Conservation (phyloP, 2,888 invertebrate genomes). For the Drosophila seclusa region DNA sequence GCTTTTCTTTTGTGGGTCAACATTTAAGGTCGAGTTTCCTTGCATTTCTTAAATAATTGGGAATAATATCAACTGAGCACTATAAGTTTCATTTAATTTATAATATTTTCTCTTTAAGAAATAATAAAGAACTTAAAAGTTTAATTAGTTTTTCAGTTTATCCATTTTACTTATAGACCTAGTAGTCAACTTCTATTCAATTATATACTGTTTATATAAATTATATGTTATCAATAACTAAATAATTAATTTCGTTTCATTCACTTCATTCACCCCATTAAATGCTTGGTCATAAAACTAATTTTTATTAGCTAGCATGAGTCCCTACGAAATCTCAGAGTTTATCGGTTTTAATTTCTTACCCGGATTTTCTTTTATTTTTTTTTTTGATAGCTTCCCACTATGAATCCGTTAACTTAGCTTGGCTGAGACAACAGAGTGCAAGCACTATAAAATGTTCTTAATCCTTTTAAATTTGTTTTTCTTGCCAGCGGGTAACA, state of each 20-base stretch:
- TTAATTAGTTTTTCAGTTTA: not conserved
- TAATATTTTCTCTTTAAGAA: no score
- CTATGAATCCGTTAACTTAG: slow-evolving; percentile 25
- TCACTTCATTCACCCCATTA: not conserved
- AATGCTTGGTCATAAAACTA: not conserved
- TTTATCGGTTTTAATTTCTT: slow-evolving; percentile 46
- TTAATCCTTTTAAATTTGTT: slow-evolving; percentile 77
- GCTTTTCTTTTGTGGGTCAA: slow-evolving; percentile 28
- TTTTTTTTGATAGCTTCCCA: not conserved
- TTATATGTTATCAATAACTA: not conserved
- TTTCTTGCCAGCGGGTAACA: slow-evolving; percentile 28
- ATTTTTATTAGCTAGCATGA: slow-evolving; percentile 1
- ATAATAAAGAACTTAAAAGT: no score
- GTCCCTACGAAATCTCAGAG: slow-evolving; percentile 19
- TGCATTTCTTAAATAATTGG: not conserved
- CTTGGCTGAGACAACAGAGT: slow-evolving; percentile 44
- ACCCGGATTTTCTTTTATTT: not conserved
- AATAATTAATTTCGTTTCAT: not conserved
- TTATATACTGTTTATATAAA: not conserved
- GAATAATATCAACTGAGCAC: not conserved
- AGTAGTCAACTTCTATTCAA: not conserved
- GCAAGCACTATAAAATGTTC: slow-evolving; percentile 52
- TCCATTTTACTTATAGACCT: not conserved
- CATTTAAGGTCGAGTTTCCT: slow-evolving; percentile 17
- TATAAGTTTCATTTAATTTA: not conserved